Base-by-base conservation (phyloP, 2,113 vertebrate species). In the Petrocephalus zakoni region DNA sequence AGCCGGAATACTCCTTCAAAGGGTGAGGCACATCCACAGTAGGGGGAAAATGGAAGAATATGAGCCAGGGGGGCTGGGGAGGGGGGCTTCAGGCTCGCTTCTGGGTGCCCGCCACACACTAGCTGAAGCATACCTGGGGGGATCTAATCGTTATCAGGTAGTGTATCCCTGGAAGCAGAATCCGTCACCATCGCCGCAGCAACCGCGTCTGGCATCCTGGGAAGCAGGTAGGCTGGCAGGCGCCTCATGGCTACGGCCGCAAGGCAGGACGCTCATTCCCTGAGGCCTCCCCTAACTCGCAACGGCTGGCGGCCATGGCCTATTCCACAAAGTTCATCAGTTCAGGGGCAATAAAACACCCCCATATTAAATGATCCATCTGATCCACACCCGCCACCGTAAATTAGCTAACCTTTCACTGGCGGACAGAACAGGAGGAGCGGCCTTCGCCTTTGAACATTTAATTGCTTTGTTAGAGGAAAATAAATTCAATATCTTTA, bases 401-500 rank as follows among this genome's bases (percentile, higher is more conserved):
- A 86, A 68, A 91, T 87, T 85, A 87, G 88, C 86, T 83, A 88
- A 90, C 88, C 72, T 90, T 90, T 88, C 46, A 25, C 68, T 89
- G 51, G 6, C 9, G 83, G 82, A 21, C n/a, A 34, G 88, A 85
- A 61, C 49, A 47, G 81, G 84, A 85, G 53, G 58, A 49, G 83
- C 83, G 85, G 51, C 29, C 52, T n/a, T 81, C 85, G 86, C 64
- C 90, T 78, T 37, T 37, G 87, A 34, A 46, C 25, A 37, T 89
- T 90, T 92, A 92, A 92, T 91, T 92, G 89, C 89, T 88, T 53
- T 51, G 88, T 89, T 90, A 22, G 85, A 89, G 52, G 49, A 84
- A 90, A 89, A 90, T 90, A 72, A 87, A 90, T 90, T 89, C 86
- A 55, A 90, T 90, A 88, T 90, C 78, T 88, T 88, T 88, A 90